Conservation (phyloP, 2,113 vertebrate species). For the Tautogolabrus adspersus region DNA sequence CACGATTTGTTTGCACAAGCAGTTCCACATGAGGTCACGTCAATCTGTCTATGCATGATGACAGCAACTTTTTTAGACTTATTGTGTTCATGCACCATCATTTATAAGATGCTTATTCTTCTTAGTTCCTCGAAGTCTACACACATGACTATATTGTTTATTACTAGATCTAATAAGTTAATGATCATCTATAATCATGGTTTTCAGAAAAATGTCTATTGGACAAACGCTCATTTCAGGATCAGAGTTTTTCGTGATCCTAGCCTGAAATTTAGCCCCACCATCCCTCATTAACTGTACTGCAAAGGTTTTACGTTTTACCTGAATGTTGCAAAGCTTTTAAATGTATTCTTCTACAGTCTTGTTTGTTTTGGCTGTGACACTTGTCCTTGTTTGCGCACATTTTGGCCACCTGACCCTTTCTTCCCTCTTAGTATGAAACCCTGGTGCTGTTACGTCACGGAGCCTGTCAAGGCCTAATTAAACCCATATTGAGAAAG, state of each 20-base stretch:
- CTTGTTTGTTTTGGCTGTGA: slow-evolving; percentile 57
- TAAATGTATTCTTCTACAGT: background rate
- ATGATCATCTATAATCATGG: too few relatives aligned
- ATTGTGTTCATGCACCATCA: background rate
- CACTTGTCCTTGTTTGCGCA: slow-evolving; percentile 60
- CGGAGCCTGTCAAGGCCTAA: slow-evolving; percentile 74
- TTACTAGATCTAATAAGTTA: too few relatives aligned
- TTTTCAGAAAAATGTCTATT: too few relatives aligned
- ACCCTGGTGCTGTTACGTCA: slow-evolving; percentile 71
- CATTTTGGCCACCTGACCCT: slow-evolving; percentile 29
- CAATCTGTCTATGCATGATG: background rate
- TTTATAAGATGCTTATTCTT: background rate
- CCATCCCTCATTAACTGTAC: background rate
- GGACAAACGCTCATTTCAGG: background rate
- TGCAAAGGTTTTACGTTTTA: background rate
- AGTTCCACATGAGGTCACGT: slow-evolving; percentile 33
- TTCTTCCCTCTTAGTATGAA: background rate
- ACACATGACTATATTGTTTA: too few relatives aligned
- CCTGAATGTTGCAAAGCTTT: slow-evolving; percentile 4
- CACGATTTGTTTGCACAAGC: slow-evolving; percentile 46
- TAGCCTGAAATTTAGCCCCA: too few relatives aligned
- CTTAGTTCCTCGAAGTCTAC: background rate
- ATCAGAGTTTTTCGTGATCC: background rate
- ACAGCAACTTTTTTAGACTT: background rate
- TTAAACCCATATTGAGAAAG: slow-evolving; percentile 85